phyloP scores from a whole-genome alignment of 2,797 vertebrate genomes.

The Telmatherina bonti region DNA sequence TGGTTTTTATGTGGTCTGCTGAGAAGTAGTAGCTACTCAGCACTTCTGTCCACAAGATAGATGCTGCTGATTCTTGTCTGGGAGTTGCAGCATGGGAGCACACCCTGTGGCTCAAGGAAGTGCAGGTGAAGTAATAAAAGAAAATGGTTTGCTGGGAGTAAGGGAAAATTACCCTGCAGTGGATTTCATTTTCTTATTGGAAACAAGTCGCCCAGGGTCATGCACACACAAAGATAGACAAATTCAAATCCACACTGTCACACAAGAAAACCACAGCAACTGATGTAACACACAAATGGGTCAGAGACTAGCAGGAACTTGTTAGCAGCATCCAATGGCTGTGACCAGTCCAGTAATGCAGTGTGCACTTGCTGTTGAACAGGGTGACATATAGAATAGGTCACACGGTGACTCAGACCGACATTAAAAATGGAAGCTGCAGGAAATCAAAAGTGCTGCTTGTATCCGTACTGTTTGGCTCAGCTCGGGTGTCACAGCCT shows the following conservation, averaged over 20 bases:
- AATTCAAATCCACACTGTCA: slow-evolving; percentile 19
- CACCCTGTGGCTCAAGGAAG: slow-evolving; percentile 69
- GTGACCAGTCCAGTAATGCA: slow-evolving; percentile 60
- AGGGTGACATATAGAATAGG: slow-evolving; percentile 48
- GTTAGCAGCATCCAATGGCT: slow-evolving; percentile 66
- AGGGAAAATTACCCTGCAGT: slow-evolving; percentile 30
- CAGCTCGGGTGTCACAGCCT: slow-evolving; percentile 34
- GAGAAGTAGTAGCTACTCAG: slow-evolving; percentile 82
- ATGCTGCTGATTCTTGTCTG: slow-evolving; percentile 76
- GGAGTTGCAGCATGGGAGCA: slow-evolving; percentile 65
- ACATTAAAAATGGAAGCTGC: slow-evolving; percentile 56
- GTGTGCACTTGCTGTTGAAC: slow-evolving; percentile 62
- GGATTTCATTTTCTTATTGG: slow-evolving; percentile 76
- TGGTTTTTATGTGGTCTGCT: slow-evolving; percentile 78
- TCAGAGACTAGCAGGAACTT: slow-evolving; percentile 63
- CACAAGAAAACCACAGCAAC: slow-evolving; percentile 6
- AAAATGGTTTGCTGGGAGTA: slow-evolving; percentile 61
- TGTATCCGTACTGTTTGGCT: slow-evolving; percentile 22
- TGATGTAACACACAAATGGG: slow-evolving; percentile 40
- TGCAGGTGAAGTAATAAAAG: slow-evolving; percentile 80
- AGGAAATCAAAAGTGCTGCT: slow-evolving; percentile 60
- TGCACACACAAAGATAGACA: slow-evolving; percentile 27
- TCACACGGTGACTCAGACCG: slow-evolving; percentile 36
- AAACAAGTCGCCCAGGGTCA: slow-evolving; percentile 63
- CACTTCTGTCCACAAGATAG: slow-evolving; percentile 82